Evolutionary conservation across 2,888 invertebrate species (phyloP).

Genomic region (Drosophila pullipes): DNA sequence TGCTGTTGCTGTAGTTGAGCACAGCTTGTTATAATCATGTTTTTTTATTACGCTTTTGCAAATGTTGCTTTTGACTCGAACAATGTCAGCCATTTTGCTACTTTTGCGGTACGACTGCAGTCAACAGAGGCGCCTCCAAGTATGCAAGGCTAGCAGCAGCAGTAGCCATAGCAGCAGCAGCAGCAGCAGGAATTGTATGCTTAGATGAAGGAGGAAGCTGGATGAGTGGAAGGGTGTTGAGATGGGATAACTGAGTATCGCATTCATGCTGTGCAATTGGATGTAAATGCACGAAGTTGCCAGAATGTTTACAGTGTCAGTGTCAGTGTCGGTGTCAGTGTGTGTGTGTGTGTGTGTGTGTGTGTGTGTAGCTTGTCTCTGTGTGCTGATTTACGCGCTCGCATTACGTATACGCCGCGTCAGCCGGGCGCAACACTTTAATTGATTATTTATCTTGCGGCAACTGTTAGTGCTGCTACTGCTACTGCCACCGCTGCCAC

Average conservation of each 20-base stretch:
- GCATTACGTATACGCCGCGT: conserved; percentile 62
- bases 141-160: conserved; percentile 23
- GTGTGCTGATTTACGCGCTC: conserved; percentile 46
- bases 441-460: conserved; percentile 74
- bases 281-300: conserved; percentile 34
- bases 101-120: conserved; percentile 46
- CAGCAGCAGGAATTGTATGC: conserved; percentile 4
- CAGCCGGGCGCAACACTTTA: conserved; percentile 51
- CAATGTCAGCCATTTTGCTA: conserved; percentile 76
- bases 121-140: conserved; percentile 32
- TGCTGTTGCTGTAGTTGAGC: conserved; percentile 12
- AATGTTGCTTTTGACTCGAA: conserved; percentile 66
- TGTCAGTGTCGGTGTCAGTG: background rate
- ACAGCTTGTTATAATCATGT: conserved; percentile 52
- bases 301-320: background rate
- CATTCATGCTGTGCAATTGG: conserved; percentile 60
- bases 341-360: background rate
- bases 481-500: background rate
- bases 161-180: conserved; percentile 1
- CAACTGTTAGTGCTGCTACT: conserved; percentile 9
- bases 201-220: conserved; percentile 19
- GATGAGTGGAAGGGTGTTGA: background rate
- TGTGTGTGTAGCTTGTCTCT: background rate
- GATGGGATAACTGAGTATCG: conserved; percentile 19
- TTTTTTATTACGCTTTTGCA: conserved; percentile 45